These are phyloP conservation scores for Ceratina calcarata DNA, from an alignment of 1,140 invertebrate genomes.

Conservation along the genomic window DNA sequence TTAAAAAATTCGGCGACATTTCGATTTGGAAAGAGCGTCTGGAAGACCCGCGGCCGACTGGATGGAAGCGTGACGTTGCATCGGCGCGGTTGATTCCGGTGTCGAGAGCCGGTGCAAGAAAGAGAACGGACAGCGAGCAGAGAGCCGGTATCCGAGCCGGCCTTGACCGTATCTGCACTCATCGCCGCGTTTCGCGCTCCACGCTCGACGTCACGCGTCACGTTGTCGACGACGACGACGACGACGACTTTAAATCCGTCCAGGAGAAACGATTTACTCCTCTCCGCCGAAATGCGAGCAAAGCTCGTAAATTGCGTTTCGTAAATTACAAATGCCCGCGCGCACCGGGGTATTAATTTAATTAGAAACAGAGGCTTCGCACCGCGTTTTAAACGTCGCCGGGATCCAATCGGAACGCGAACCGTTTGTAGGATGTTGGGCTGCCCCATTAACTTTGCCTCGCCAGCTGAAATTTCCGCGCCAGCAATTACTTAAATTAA, in stretches of 20 bases:
- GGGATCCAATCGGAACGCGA: background rate
- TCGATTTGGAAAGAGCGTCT: too few species aligned
- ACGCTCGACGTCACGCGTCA: constrained; percentile 68
- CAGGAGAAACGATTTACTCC: too few species aligned
- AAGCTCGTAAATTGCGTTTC: too few species aligned
- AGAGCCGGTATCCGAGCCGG: constrained; percentile 74
- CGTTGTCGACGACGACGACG: constrained; percentile 18
- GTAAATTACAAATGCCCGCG: background rate
- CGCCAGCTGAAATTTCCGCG: constrained; percentile 30
- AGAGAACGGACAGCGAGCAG: constrained; percentile 74
- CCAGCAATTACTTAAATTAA: constrained; percentile 39
- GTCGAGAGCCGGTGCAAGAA: constrained; percentile 75
- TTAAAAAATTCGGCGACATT: too few species aligned
- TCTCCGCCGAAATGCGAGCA: too few species aligned
- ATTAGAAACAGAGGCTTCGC: constrained; percentile 21
- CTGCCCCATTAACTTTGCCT: constrained; percentile 19
- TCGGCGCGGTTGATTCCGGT: constrained; percentile 48
- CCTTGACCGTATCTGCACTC: constrained; percentile 81
- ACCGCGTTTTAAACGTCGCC: background rate
- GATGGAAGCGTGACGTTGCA: constrained; percentile 42
- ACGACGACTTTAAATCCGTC: background rate
- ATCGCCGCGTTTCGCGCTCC: constrained; percentile 76
- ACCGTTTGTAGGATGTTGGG: background rate
- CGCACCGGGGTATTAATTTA: constrained; percentile 18
- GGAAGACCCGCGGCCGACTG: background rate